Base-by-base conservation (phyloP, 2,888 invertebrate genomes). In the Caenorhabditis afra region DNA sequence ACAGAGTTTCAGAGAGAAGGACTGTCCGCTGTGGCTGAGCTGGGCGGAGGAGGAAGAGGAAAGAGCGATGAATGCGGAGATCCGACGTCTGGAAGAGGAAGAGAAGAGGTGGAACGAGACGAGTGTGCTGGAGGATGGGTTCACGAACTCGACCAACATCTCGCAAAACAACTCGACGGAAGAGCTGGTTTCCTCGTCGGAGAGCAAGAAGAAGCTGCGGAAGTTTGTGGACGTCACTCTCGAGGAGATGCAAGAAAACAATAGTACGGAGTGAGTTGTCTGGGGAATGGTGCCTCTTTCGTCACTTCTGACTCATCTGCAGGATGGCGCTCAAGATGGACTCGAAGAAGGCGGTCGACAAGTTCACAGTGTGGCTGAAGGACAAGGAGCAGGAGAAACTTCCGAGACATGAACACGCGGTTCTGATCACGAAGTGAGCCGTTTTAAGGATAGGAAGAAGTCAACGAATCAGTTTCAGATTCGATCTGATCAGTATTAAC, bases 351-450 rank as follows among this genome's bases (percentile, higher is more conserved):
- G 85, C 82, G 3, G 64, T 84, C 10, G 79, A 81, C 47, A 73
- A 79, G 44, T 61, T 85, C 39, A 81, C 79, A 18, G 58, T 62
- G 10, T 86, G 87, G 86, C 66, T 85, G 29, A 78, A 84, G 50
- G 71, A 79, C 22, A 78, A 84, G 50, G 71, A 79, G 41, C 71
- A 83, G 57, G 64, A 50, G 29, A 76, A 65, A 11, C 66, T 83
- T 10, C 79, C 85, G 10, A 50, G 67, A n/a, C 85, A 86, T 47
- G 87, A 87, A 44, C 87, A 87, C 58, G 83, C 86, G 0, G 79
- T 87, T 2, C 66, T 87, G 8, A 64, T 87, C 5, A 86, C 85
- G 11, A 86, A 86, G 83, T 84, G 10, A 41, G 65, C 16, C 20
- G 35, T 35, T 41, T n/a, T n/a, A n/a, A n/a, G n/a, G n/a, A n/a